A percentile compares a stretch with the other conserved stretches of the same genome.
These are phyloP conservation scores for Agelastica alni DNA, from an alignment of 2,888 invertebrate genomes.

Conservation along the genomic window DNA sequence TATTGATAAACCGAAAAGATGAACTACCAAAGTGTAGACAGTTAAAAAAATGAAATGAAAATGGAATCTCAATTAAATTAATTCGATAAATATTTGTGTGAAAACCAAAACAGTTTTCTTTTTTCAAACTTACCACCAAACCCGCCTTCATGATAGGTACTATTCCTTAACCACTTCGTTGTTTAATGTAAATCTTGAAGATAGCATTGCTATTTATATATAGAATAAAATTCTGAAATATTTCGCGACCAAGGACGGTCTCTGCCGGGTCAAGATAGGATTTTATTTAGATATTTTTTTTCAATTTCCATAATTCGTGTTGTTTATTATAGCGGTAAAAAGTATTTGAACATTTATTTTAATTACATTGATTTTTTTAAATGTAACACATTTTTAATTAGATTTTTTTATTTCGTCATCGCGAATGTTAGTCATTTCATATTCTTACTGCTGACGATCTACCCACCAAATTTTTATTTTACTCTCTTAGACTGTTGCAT, in stretches of 20 bases:
- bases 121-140: constrained; percentile 1
- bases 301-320: background rate
- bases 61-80: no score
- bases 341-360: background rate
- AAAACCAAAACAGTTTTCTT: no score
- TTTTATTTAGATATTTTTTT: background rate
- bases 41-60: no score
- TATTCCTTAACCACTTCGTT: background rate
- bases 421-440: no score
- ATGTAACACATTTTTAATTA: background rate
- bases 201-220: constrained; percentile 17
- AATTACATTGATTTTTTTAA: constrained; percentile 2
- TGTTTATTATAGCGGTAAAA: no score
- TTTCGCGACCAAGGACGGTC: constrained; percentile 17
- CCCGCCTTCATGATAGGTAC: constrained; percentile 1
- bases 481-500: no score
- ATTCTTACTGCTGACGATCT: no score
- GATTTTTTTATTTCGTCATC: no score
- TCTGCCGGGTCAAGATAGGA: constrained; percentile 13
- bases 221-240: constrained; percentile 7
- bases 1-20: no score
- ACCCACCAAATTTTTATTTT: no score
- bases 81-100: no score
- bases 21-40: no score
- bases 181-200: background rate